Base-by-base conservation (phyloP, 2,888 invertebrate species). In the Amblyteles armatorius region DNA sequence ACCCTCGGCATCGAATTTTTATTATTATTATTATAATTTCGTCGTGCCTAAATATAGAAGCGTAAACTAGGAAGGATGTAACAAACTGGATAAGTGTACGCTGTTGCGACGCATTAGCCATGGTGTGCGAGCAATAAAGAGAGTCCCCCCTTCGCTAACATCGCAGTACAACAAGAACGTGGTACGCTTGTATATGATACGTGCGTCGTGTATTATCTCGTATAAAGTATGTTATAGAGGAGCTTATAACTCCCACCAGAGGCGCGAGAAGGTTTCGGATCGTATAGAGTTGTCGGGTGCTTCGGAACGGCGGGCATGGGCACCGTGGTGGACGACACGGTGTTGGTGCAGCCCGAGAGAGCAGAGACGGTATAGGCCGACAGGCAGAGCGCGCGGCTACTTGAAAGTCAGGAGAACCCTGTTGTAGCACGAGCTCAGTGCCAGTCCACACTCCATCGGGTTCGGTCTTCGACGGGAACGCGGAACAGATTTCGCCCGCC, bases 61-160 rank as follows among this genome's bases (percentile, higher is more conserved):
- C 67, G 80, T 44, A 82, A 88, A 84, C 86, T 87, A 89, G 89
- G 88, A 88, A 90, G 90, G 91, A 90, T 90, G 90, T 90, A 72
- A 84, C 89, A 90, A 90, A 90, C 90, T 90, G 89, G 86, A 90
- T 90, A 90, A 90, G 87, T 89, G 89, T 83, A 82, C 67, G 82
- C 84, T 74, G 80, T 82, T 76, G 73, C 71, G 80, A 80, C 73
- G 84, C 82, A 82, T 87, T 79, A 63, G 76, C 79, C 81, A 83
- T 84, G 74, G 79, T 82, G 84, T 83, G 79, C 69, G 73, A 81
- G 83, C 83, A 87, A 84, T 83, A 82, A 83, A 81, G 69, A 80
- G 69, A 19, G 40, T 33, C 74, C 78, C 87, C 86, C 83, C 80
- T 82, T 63, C 82, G 83, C 65, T 73, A 78, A 72, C 74, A 76